Evolutionary conservation across 92 coral and sea anemone species (phyloP).

Genomic region (Zoanthus sociatus): DNA sequence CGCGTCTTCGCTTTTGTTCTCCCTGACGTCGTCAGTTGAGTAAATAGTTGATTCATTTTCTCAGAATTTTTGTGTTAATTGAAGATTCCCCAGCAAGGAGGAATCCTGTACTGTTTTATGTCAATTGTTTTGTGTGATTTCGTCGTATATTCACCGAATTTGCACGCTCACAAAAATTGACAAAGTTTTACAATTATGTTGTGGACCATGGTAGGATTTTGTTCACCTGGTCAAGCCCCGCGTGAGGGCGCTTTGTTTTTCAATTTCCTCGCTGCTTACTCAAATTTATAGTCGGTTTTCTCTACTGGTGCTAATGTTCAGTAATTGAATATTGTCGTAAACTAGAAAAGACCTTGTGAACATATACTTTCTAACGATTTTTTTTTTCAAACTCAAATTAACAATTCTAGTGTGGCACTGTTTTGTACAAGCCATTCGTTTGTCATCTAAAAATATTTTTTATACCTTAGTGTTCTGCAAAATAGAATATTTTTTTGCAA

Average conservation of each 20-base stretch:
- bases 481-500: conserved; percentile 1
- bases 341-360: conserved; percentile 63
- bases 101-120: conserved; percentile 67
- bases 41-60: conserved; percentile 75
- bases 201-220: conserved; percentile 65
- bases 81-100: conserved; percentile 67
- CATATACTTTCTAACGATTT: conserved; percentile 51
- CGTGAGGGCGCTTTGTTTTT: conserved; percentile 78
- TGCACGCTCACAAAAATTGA: conserved; percentile 98
- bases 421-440: conserved; percentile 25
- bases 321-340: conserved; percentile 71
- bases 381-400: conserved; percentile 35
- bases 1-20: conserved; percentile 94
- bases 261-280: conserved; percentile 39
- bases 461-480: conserved; percentile 2
- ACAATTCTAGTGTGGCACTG: conserved; percentile 32
- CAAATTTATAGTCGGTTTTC: conserved; percentile 28
- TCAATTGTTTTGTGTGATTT: conserved; percentile 88
- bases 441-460: conserved; percentile 7
- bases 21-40: conserved; percentile 93
- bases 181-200: conserved; percentile 68
- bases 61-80: conserved; percentile 62
- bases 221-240: conserved; percentile 80
- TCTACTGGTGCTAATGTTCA: conserved; percentile 50
- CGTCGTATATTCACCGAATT: conserved; percentile 94